Evolutionary conservation across 2,888 invertebrate genomes (phyloP).

Genomic region (Caenorhabditis sinica): DNA sequence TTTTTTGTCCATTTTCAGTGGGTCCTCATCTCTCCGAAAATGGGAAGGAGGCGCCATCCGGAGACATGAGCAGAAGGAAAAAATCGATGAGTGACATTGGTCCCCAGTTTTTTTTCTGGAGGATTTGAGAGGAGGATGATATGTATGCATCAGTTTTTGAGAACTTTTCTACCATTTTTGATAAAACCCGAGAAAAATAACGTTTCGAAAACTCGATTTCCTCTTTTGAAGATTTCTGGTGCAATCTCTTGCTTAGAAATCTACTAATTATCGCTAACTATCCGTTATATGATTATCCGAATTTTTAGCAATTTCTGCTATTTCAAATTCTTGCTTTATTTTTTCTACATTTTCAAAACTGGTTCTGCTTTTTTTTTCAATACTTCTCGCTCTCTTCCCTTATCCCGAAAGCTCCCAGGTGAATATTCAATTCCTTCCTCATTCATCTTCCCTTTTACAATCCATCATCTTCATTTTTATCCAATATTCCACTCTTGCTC

Average conservation of each 20-base stretch:
- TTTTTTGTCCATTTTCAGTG: conserved; percentile 21
- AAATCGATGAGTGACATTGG: conserved; percentile 9
- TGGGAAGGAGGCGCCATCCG: conserved; percentile 6
- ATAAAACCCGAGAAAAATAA: no score
- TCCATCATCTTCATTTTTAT: conserved; percentile 30
- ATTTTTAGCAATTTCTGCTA: no score
- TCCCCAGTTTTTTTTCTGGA: conserved; percentile 1
- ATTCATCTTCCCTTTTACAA: not conserved
- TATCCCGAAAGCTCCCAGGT: conserved; percentile 29
- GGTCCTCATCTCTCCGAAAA: conserved; percentile 23
- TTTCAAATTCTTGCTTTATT: not conserved
- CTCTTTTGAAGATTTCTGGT: no score
- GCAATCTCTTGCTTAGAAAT: no score
- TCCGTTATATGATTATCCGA: no score
- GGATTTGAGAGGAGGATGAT: not conserved
- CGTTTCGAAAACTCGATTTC: no score
- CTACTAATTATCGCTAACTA: no score
- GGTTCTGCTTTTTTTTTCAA: not conserved
- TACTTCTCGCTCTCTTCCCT: not conserved
- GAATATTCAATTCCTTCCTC: conserved; percentile 23
- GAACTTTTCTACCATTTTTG: no score
- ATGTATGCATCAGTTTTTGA: no score
- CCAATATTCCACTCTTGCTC: conserved; percentile 11
- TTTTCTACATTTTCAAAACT: no score
- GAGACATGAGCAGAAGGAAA: conserved; percentile 3